Base-by-base conservation (phyloP, 2,113 vertebrate genomes). In the Odocoileus virginianus region DNA sequence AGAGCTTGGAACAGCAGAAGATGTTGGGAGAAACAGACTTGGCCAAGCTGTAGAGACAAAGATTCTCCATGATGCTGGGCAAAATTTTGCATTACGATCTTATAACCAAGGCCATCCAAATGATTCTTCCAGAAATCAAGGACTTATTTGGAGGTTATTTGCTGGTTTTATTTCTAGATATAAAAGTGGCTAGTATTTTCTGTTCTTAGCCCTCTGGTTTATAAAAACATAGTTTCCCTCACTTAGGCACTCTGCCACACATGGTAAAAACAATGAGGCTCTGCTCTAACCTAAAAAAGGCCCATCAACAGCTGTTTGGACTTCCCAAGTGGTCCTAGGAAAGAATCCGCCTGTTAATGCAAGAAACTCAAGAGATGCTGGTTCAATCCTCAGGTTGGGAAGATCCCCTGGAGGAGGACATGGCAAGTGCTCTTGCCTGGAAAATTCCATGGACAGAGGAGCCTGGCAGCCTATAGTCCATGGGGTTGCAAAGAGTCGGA, bases 191-290 rank as follows among this genome's bases (percentile, higher is more conserved):
- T 97, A 47, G 14, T 82, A 61, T 92, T 85, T 97, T 96, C 84
- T 89, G 58, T 88, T 94, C 23, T 86, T 7, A 93, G 90, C 76
- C 97, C 81, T 93, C n/a, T 83, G n/a, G 5, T 43, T 89, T 30
- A 7, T 28, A 40, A 84, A 89, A 74, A 40, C 82, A 55, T 7
- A 92, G 45, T 71, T 91, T 67, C 30, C 91, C 64, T 88, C 81
- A 92, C 85, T 88, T 36, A 89, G 95, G 87, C 92, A 78, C 58
- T 92, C 40, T 30, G 93, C 81, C 92, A 91, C 74, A 91, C 36
- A 71, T 81, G 45, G 87, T 86, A 82, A 90, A 82, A 90, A 90
- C 61, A 74, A 71, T 36, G 64, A 86, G 7, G 71, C 27, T 94
- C 64, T 88, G 91, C 64, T 71, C 17, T 71, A 74, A 74, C 71